These are phyloP conservation scores for Labeo calbasu DNA, from an alignment of 2,797 vertebrate species.

Conservation along the genomic window DNA sequence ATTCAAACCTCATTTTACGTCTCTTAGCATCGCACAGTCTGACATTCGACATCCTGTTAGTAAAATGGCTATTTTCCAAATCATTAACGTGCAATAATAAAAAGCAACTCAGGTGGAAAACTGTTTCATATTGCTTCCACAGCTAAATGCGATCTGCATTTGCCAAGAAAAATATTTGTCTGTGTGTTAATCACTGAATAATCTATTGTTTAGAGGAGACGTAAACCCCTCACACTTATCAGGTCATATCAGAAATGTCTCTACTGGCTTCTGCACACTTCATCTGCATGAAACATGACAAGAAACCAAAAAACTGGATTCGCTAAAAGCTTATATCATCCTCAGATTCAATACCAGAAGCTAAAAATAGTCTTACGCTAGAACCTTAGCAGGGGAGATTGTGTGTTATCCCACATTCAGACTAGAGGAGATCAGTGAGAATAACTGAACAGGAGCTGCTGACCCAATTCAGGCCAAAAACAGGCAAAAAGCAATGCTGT, in stretches of 20 bases:
- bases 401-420: constrained; percentile 28
- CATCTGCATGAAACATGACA: constrained; percentile 10
- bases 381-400: constrained; percentile 23
- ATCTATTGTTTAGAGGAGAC: constrained; percentile 13
- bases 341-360: constrained; percentile 15
- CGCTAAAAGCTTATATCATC: constrained; percentile 20
- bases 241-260: background rate
- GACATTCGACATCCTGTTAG: constrained; percentile 26
- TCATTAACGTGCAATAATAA: constrained; percentile 42
- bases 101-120: constrained; percentile 33
- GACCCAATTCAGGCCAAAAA: constrained; percentile 72
- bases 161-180: constrained; percentile 1
- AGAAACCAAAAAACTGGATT: background rate
- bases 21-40: background rate
- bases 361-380: constrained; percentile 30
- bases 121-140: constrained; percentile 12
- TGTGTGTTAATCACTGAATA: constrained; percentile 31
- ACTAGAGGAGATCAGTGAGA: constrained; percentile 56
- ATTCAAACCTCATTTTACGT: background rate
- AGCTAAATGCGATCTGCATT: constrained; percentile 30
- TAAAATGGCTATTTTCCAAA: constrained; percentile 48
- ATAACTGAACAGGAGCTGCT: constrained; percentile 56
- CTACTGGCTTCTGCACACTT: background rate
- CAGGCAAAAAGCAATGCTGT: constrained; percentile 60
- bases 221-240: background rate